These are phyloP conservation scores for Solea solea DNA, from an alignment of 2,113 vertebrate species.

Conservation along the genomic window DNA sequence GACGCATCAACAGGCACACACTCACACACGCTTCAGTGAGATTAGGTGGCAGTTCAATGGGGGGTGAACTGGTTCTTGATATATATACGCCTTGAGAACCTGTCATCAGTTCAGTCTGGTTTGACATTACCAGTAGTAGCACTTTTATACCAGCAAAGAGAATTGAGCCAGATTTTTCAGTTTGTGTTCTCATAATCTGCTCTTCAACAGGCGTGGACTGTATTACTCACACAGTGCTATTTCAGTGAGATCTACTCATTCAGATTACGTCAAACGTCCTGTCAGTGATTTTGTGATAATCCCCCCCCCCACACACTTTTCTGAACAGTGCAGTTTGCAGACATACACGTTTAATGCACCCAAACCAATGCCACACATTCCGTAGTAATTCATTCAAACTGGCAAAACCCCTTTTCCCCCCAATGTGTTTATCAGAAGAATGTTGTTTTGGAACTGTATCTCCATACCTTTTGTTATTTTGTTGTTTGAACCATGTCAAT, in stretches of 20 bases:
- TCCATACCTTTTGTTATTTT: constrained; percentile 41
- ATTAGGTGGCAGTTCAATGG: neutral
- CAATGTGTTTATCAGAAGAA: neutral
- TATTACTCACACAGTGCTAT: constrained; percentile 20
- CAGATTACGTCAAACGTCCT: neutral
- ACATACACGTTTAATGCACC: constrained; percentile 19
- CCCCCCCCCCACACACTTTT: neutral
- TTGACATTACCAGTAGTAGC: neutral
- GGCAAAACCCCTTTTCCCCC: constrained; percentile 10
- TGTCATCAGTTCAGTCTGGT: neutral
- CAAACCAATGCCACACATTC: constrained; percentile 65
- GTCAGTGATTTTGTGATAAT: neutral
- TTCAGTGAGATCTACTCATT: constrained; percentile 25
- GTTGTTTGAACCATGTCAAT: constrained; percentile 63
- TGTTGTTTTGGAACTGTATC: constrained; percentile 4
- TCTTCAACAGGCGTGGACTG: constrained; percentile 12
- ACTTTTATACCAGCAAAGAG: constrained; percentile 17
- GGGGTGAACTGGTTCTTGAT: constrained; percentile 18
- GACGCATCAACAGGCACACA: neutral
- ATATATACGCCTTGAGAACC: constrained; percentile 6
- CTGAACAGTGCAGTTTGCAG: neutral
- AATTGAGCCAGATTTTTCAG: constrained; percentile 7
- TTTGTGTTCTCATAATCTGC: constrained; percentile 7
- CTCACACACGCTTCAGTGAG: constrained; percentile 14
- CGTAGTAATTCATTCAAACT: constrained; percentile 9